Base-by-base conservation (phyloP, 2,113 vertebrate species). In the Pterophyllum scalare region DNA sequence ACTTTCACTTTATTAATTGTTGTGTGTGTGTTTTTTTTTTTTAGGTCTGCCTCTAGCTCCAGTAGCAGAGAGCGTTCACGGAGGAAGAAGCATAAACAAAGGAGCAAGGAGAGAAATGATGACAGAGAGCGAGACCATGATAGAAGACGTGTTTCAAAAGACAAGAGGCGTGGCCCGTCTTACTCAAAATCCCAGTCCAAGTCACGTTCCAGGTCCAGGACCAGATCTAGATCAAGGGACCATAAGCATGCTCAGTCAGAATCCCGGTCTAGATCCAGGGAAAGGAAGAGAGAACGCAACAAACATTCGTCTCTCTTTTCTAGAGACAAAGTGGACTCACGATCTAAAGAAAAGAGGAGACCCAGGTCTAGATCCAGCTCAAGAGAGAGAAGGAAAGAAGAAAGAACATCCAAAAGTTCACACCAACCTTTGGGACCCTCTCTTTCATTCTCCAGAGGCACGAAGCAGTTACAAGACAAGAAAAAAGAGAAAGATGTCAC, bases 41-140 rank as follows among this genome's bases (percentile, higher is more conserved):
- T 78, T 58, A 94, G 93, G 83, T 94, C 91, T 40, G 54, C 40
- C 61, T 97, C 97, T 3, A 93, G 89, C 2, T 96, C 96, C 0
- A 95, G 95, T 85, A 98, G 97, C 83, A 80, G 85, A 3, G 98
- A 99, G 52, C 95, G 84, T 33, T 93, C 90, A 60, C 95, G 91
- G 43, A 95, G 65, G 52, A 92, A 94, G 59, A 96, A 89, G 33
- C 92, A 93, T 40, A 91, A 90, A 67, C 81, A 85, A 91, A 79
- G 90, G 79, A 94, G 93, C 89, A 94, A 74, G 0, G 97, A 97
- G 65, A 93, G 86, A 13, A 89, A 84, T 12, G 94, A 96, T 22
- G 93, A 81, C 62, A 93, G 89, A 88, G 95, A 95, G 7, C 89
- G 87, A 10, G 76, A 84, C 8, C 43, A 24, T 3, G 86, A 86